Evolutionary conservation across 92 coral and sea anemone genomes (phyloP).

Genomic region (Zoanthus sociatus): DNA sequence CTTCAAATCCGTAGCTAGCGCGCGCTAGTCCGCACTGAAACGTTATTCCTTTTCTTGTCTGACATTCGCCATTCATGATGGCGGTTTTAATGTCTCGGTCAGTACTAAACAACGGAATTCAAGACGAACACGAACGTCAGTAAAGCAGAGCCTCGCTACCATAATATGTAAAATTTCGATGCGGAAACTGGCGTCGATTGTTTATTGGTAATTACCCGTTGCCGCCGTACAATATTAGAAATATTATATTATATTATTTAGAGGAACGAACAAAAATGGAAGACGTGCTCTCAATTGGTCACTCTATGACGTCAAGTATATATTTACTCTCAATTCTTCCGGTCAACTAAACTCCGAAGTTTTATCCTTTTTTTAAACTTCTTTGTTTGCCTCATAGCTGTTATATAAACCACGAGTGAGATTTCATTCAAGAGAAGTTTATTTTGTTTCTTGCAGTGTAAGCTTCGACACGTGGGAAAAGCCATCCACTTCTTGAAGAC

Average conservation of each 20-base stretch:
- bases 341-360: not conserved
- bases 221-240: not conserved
- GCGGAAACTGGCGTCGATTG: slow-evolving; percentile 46
- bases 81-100: slow-evolving; percentile 25
- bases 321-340: not conserved
- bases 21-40: slow-evolving; percentile 98
- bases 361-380: not conserved
- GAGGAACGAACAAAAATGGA: not conserved
- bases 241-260: not conserved
- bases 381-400: not conserved
- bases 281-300: not conserved
- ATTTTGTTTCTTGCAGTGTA: too few species aligned
- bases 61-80: slow-evolving; percentile 88
- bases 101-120: not conserved
- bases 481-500: not conserved
- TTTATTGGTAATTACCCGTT: slow-evolving; percentile 32
- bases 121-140: slow-evolving; percentile 27
- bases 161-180: slow-evolving; percentile 38
- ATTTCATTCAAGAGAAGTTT: too few species aligned
- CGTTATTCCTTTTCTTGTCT: slow-evolving; percentile 87
- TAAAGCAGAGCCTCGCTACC: slow-evolving; percentile 20
- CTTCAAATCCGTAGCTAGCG: slow-evolving; percentile 96
- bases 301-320: not conserved
- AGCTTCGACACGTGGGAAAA: too few species aligned
- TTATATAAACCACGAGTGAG: too few species aligned